Evolutionary conservation across 1,140 invertebrate species (phyloP).

Genomic region (Hycleus cichorii): DNA sequence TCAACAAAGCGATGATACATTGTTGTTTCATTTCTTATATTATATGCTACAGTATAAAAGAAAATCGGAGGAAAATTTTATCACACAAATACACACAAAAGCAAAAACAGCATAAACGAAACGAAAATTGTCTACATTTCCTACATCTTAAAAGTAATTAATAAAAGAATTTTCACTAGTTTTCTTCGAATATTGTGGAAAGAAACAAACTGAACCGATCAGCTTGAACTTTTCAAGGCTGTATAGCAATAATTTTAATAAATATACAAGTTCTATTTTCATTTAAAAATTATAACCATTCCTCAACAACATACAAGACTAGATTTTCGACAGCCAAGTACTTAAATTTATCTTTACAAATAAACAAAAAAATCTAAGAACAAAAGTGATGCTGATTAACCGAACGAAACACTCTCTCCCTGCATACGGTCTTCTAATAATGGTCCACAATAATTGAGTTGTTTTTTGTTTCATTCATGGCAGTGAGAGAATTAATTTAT

Average conservation of each 20-base stretch:
- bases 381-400: constrained; percentile 9
- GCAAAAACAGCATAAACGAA: constrained; percentile 29
- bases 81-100: constrained; percentile 41
- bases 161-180: too few relatives aligned
- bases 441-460: constrained; percentile 25
- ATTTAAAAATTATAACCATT: neutral
- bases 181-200: neutral
- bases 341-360: neutral
- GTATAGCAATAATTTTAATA: constrained; percentile 3
- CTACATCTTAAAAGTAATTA: neutral
- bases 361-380: neutral
- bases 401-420: constrained; percentile 6
- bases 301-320: constrained; percentile 27
- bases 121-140: neutral
- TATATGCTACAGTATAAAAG: constrained; percentile 30
- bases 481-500: constrained; percentile 20
- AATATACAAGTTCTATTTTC: too few relatives aligned
- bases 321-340: constrained; percentile 35
- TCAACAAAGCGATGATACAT: too few relatives aligned
- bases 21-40: neutral
- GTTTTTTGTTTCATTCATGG: constrained; percentile 10
- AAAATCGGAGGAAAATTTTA: constrained; percentile 26
- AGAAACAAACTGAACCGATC: constrained; percentile 7
- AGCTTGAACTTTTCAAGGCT: constrained; percentile 8
- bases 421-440: constrained; percentile 18